Evolutionary conservation across 2,888 invertebrate genomes (phyloP), one percentile per base, ranked within the genome.

Genomic region (Drosophila pegasa): DNA sequence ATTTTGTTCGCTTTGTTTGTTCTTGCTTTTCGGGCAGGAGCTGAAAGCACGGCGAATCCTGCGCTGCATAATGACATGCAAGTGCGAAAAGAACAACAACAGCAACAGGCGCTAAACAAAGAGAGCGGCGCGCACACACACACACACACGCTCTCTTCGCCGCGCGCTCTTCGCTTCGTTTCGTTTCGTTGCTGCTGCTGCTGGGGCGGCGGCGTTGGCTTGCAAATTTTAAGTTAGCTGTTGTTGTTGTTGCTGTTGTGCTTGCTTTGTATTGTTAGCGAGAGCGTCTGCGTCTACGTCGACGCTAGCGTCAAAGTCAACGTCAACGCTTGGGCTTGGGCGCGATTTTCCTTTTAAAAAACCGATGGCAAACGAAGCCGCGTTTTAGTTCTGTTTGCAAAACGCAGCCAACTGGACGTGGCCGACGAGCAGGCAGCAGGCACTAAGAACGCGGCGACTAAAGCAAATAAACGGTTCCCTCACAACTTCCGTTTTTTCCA

Each of bases 311-410:
- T 25, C 33, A 57, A 54, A 62, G 64, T 25, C 45, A 41, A 45
- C 62, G 56, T 35, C 60, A 66, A 63, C 74, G 81, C 74, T 76
- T 83, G 74, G 76, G 78, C 71, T 69, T 71, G 77, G 73, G 83
- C 73, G 63, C 67, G 71, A 43, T 61, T 87, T 84, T 79, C 78
- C 88, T 79, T 83, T 88, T 83, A 69, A 86, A 83, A 71, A 76
- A 71, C 68, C 76, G 70, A 41, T 55, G 77, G 38, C 37, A 63
- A 75, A 77, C 68, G 71, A 57, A 77, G 83, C 71, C 74, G 80
- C 72, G 80, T 63, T 82, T 90, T 87, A 91, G 90, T 91, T 91
- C 88, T 91, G 86, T 89, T 89, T 81, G 89, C 78, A 78, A 88
- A 83, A 76, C 88, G 86, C 78, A 89, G 79, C 77, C 84, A 90